Conservation (phyloP, 2,888 invertebrate species). For the Mimas tiliae region DNA sequence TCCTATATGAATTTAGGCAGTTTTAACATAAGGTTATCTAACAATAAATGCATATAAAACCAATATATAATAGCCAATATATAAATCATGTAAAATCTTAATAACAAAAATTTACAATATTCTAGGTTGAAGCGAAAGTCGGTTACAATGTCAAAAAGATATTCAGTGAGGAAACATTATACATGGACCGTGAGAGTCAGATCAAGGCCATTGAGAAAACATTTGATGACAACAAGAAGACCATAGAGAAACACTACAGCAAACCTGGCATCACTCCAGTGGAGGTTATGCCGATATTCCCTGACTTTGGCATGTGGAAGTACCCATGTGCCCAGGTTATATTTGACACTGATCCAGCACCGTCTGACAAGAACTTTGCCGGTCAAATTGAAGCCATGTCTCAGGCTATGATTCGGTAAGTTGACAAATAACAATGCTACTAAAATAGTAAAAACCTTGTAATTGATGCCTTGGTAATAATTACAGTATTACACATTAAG, state of each 20-base stretch:
- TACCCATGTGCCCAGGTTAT: conserved; percentile 99
- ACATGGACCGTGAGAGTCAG: conserved; percentile 98
- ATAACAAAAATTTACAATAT: conserved; percentile 8
- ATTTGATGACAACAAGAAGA: conserved; percentile 94
- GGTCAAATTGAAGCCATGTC: conserved; percentile 99
- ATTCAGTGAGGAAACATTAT: conserved; percentile 95
- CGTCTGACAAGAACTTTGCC: conserved; percentile 92
- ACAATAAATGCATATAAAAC: no score
- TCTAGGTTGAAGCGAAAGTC: conserved; percentile 97
- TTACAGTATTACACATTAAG: no score
- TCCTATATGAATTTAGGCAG: no score
- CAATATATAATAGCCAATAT: no score
- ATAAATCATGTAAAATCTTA: no score
- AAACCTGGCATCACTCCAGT: conserved; percentile 97
- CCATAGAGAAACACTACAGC: conserved; percentile 96
- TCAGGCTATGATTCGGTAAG: conserved; percentile 98
- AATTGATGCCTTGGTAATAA: no score
- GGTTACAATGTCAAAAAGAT: conserved; percentile 99
- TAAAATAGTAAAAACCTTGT: no score
- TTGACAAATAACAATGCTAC: conserved; percentile 11
- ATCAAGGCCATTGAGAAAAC: conserved; percentile 99
- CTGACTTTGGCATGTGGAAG: conserved; percentile 99
- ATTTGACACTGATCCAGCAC: conserved; percentile 99
- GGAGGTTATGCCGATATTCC: conserved; percentile 93
- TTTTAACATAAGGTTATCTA: no score